Percentiles rank a stretch among this genome's conserved stretches.
These are phyloP conservation scores for Caranx ignobilis DNA, from an alignment of 2,113 vertebrate genomes.

Conservation along the genomic window DNA sequence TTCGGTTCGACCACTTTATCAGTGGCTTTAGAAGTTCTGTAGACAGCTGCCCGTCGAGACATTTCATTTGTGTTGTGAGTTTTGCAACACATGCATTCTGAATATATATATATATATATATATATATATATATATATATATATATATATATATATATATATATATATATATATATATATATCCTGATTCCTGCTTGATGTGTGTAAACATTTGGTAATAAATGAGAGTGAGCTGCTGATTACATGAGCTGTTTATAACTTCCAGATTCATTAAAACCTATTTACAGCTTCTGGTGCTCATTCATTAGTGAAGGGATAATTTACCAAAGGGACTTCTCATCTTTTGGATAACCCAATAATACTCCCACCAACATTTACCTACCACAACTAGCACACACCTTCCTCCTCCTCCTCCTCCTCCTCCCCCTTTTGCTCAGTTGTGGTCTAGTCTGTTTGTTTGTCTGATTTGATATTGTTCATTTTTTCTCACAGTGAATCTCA, in stretches of 20 bases:
- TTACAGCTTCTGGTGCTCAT: slow-evolving; percentile 49
- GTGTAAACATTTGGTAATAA: slow-evolving; percentile 29
- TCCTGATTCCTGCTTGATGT: background rate
- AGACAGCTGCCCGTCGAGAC: too few species aligned
- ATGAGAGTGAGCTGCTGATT: slow-evolving; percentile 40
- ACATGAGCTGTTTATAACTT: slow-evolving; percentile 49
- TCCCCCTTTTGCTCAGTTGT: background rate
- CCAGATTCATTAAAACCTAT: slow-evolving; percentile 68
- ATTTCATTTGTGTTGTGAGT: too few species aligned
- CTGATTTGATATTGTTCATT: too few species aligned
- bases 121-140: too few species aligned
- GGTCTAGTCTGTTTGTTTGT: too few species aligned
- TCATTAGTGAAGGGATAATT: slow-evolving; percentile 51
- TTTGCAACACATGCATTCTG: too few species aligned
- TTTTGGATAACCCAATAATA: slow-evolving; percentile 26
- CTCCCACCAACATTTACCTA: background rate
- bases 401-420: background rate
- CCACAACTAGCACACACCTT: background rate
- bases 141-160: too few species aligned
- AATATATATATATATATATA: too few species aligned
- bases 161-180: too few species aligned
- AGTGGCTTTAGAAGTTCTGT: too few species aligned
- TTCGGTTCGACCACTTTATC: too few species aligned
- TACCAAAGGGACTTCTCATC: slow-evolving; percentile 43
- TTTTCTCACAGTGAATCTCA: too few species aligned